Conservation (phyloP, 2,797 vertebrate species). For the Margarornis squamiger region DNA sequence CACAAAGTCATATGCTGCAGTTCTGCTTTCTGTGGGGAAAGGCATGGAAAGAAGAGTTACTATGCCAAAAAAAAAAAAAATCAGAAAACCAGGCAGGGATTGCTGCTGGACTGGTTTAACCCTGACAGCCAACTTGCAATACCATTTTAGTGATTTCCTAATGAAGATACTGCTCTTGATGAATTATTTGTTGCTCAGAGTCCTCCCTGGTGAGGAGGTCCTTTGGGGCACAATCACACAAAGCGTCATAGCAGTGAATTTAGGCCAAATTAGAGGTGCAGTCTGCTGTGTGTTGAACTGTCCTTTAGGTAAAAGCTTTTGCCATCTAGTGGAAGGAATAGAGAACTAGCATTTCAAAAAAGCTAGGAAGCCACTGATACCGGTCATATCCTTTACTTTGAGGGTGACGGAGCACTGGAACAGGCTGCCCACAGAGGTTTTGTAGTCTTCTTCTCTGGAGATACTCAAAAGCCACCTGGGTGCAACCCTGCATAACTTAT, state of each 20-base stretch:
- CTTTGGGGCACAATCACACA: neutral
- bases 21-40: neutral
- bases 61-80: neutral
- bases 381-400: neutral
- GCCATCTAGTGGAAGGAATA: slow-evolving; percentile 67
- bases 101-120: neutral
- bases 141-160: neutral
- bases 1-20: neutral
- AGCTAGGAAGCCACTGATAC: neutral
- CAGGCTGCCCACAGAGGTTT: neutral
- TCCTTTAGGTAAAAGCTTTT: slow-evolving; percentile 29
- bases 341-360: neutral
- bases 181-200: neutral
- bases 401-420: neutral
- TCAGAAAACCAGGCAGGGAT: neutral
- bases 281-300: neutral
- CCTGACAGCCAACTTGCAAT: neutral
- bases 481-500: neutral
- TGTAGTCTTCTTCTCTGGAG: neutral
- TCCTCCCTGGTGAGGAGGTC: neutral
- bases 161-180: neutral
- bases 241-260: accelerated
- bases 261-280: neutral
- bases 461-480: neutral
- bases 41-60: neutral